A percentile compares a stretch with the other conserved stretches of the same genome.
phyloP scores from a whole-genome alignment of 1,140 invertebrate genomes.

The Solen grandis region DNA sequence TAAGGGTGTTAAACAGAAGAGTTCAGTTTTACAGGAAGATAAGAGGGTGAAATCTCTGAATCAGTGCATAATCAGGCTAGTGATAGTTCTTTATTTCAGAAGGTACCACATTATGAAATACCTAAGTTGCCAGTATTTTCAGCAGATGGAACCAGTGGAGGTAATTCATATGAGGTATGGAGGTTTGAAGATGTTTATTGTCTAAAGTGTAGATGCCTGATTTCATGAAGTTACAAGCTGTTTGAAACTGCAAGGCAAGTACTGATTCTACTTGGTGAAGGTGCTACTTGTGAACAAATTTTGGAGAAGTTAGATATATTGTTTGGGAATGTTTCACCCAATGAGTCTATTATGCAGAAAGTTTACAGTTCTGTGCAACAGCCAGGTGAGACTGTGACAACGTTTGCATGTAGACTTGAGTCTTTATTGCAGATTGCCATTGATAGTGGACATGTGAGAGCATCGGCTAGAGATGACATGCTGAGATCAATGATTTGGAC shows the following conservation, averaged over 20 bases:
- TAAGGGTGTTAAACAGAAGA: too few species aligned
- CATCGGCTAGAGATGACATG: not conserved
- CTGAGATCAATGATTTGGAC: conserved; percentile 17
- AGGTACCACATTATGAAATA: too few species aligned
- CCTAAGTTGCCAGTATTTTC: too few species aligned
- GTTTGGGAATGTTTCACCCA: not conserved
- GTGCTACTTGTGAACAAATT: not conserved
- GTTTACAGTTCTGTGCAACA: not conserved
- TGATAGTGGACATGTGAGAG: not conserved
- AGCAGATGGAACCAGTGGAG: too few species aligned
- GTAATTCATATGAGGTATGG: too few species aligned
- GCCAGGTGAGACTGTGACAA: not conserved
- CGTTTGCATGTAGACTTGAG: not conserved
- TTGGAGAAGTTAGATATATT: not conserved
- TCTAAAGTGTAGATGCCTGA: too few species aligned
- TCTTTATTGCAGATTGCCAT: not conserved
- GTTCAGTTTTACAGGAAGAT: too few species aligned
- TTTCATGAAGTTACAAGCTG: too few species aligned
- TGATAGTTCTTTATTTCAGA: too few species aligned
- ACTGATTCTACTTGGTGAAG: not conserved
- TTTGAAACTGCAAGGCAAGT: not conserved
- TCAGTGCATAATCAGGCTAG: too few species aligned
- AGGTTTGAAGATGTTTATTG: too few species aligned
- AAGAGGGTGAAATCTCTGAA: too few species aligned
- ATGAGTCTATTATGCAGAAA: not conserved